Evolutionary conservation across 1,140 invertebrate species (phyloP), one percentile per base, ranked within the genome.

Genomic region (Rhagoletis pomonella): DNA sequence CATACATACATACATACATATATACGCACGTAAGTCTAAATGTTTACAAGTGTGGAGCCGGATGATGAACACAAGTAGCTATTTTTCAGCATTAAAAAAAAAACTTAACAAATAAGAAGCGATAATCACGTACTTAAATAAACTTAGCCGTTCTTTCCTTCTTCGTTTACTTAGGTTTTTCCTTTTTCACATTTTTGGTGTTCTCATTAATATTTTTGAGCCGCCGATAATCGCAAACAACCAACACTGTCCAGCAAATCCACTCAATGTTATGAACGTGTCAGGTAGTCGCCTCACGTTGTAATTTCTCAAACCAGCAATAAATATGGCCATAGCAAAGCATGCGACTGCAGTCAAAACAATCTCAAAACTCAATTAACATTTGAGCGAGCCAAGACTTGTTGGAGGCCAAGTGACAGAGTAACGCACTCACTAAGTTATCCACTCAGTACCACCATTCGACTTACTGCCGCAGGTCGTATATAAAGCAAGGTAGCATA

Each of bases 401-500:
- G 67, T 73, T 47, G 67, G 67, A 73, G 67, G 42, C 67, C 67
- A 73, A 62, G 0, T 42, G 73, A 9, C 47, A 81, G 44, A 55
- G 47, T n/a, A 29, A 55, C 47, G 73, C 19, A 81, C 73, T 81
- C 73, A 81, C 44, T 44, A 81, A 3, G 39, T 69, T 65, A 4
- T 58, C 62, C 77, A 12, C 73, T n/a, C 17, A 81, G 55, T 81
- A 81, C 50, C 39, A 87, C 67, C 29, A 29, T 60, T 73, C 19
- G 17, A 77, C 19, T 87, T 81, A 19, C n/a, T 29, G 17, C 29
- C n/a, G n/a, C 50, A 67, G 59, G 19, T n/a, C 64, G 58, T 87
- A 87, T 88, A 88, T 88, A 88, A 88, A 88, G 87, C 67, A 86
- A 64, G 67, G 87, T 67, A 81, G 69, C 84, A 87, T 87, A 87